Evolutionary conservation across 2,113 vertebrate species (phyloP).

Genomic region (Caretta caretta): DNA sequence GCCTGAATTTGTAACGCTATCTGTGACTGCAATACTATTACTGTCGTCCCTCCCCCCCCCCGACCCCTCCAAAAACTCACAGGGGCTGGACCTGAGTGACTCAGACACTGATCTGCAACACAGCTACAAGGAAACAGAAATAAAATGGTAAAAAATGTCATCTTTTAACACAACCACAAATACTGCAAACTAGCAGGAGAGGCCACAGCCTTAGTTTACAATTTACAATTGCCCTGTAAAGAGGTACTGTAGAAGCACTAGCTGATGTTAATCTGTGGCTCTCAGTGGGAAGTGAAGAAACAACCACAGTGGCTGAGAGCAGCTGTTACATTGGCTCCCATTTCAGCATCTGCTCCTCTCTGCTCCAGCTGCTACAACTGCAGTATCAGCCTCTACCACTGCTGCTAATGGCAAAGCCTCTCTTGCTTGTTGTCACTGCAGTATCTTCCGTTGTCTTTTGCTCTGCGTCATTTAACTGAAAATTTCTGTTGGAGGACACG

Average conservation of each 20-base stretch:
- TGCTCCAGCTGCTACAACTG: background rate
- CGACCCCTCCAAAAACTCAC: background rate
- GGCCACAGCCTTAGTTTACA: background rate
- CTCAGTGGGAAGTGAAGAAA: background rate
- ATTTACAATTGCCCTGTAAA: background rate
- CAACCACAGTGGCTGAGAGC: rapidly evolving
- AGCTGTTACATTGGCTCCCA: background rate
- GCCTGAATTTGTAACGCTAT: background rate
- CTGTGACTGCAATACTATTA: background rate
- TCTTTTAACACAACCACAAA: rapidly evolving
- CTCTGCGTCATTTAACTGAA: background rate
- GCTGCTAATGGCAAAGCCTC: background rate
- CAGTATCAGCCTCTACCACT: background rate
- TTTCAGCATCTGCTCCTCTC: background rate
- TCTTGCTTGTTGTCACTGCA: background rate
- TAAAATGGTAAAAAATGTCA: background rate
- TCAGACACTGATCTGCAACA: background rate
- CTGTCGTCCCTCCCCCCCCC: background rate
- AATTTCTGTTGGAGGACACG: background rate
- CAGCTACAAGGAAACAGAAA: background rate
- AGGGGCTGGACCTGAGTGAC: background rate
- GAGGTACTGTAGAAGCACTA: background rate
- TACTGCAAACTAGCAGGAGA: background rate
- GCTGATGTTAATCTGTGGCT: rapidly evolving
- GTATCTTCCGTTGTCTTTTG: background rate